Conservation (phyloP, 2,888 invertebrate species). For the Mactromeris polynyma region DNA sequence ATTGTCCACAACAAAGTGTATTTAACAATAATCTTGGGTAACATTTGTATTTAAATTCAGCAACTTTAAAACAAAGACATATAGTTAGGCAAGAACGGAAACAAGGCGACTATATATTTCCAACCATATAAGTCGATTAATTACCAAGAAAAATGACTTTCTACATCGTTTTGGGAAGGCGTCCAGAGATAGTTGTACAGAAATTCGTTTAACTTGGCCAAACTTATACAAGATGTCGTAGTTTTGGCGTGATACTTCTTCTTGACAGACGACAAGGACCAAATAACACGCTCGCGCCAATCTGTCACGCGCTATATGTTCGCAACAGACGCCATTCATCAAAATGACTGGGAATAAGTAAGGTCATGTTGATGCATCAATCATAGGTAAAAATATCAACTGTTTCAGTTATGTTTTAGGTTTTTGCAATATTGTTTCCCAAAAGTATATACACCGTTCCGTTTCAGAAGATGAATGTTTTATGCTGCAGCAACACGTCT, state of each 20-base stretch:
- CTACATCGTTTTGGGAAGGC: constrained; percentile 4
- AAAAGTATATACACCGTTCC: constrained; percentile 12
- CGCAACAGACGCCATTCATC: constrained; percentile 69
- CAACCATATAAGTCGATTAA: background rate
- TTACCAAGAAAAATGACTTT: constrained; percentile 21
- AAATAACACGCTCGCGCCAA: constrained; percentile 67
- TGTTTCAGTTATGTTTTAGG: constrained; percentile 42
- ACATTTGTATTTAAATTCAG: too few relatives aligned
- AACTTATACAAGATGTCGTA: constrained; percentile 27
- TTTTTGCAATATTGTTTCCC: constrained; percentile 46
- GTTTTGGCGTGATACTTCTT: constrained; percentile 36
- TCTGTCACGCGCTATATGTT: constrained; percentile 67
- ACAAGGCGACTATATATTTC: background rate
- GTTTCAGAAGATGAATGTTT: constrained; percentile 37
- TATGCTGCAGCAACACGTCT: constrained; percentile 35
- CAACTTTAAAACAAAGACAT: background rate
- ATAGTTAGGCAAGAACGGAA: background rate
- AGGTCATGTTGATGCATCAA: constrained; percentile 59
- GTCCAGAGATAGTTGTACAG: background rate
- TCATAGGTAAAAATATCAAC: constrained; percentile 53
- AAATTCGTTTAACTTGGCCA: constrained; percentile 11
- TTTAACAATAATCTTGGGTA: too few relatives aligned
- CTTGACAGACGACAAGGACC: constrained; percentile 63
- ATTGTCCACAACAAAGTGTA: too few relatives aligned
- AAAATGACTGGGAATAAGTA: constrained; percentile 65